Evolutionary conservation across 2,888 invertebrate species (phyloP), one percentile per base, ranked within the genome.

Genomic region (Coecobrya sp.): DNA sequence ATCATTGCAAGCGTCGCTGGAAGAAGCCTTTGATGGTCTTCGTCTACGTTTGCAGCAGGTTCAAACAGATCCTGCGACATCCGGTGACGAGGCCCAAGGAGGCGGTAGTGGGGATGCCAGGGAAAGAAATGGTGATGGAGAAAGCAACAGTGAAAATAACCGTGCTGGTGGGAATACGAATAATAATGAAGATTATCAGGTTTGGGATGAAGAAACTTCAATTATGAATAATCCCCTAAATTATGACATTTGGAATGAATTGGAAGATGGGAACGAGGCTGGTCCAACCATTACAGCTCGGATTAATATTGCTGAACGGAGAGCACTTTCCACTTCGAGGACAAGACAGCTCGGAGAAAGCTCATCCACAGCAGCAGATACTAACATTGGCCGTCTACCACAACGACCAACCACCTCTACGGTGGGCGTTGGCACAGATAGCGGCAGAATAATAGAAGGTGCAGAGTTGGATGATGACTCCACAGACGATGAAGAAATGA

Each of bases 221-320:
- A 85, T 90, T 2, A 42, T 90, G 76, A 85, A 85, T n/a, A 85
- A 90, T 76, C 90, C 90, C 0, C 45, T 90, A 19, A 90, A 90
- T 85, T 90, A 90, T 27, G 90, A 90, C 30, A 90, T 90, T 76
- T 90, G 90, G 90, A 65, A 90, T 55, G 90, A 90, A 52, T 22
- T 90, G n/a, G 85, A 85, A 11, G 85, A 79, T 2, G 82, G 89
- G 1, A 55, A 27, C 8, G 82, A 82, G 16, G 82, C 59, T 8
- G 86, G 86, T 25, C 49, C 89, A 7, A 73, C 84, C 2, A 84
- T 84, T 13, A 84, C 84, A 0, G 84, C 84, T n/a, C 52, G 89
- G 1, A 89, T 89, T 10, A 89, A 89, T 59, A 30, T 84, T 8
- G 82, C 89, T n/a, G 89, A 89, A 59, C 42, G 84, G 7, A 25